These are phyloP conservation scores for Heliconius himera DNA, from an alignment of 1,140 invertebrate genomes.

Conservation along the genomic window DNA sequence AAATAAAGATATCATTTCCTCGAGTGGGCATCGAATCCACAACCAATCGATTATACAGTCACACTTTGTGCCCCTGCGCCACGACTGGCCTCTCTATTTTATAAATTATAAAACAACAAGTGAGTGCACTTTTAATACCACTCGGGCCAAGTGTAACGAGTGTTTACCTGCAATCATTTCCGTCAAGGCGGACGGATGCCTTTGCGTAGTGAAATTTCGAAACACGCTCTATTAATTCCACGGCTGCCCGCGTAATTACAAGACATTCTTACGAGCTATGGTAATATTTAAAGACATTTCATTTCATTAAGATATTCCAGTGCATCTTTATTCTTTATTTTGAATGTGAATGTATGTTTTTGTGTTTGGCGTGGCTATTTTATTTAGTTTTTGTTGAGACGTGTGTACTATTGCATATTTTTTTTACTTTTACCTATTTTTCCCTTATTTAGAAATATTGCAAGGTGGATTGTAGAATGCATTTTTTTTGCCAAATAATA, in stretches of 20 bases:
- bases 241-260: conserved; percentile 58
- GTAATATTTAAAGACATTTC: conserved; percentile 38
- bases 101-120: too few relatives aligned
- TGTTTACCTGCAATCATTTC: conserved; percentile 65
- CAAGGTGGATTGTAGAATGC: too few relatives aligned
- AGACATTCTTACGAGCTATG: conserved; percentile 41
- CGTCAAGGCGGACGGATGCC: conserved; percentile 59
- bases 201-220: conserved; percentile 61
- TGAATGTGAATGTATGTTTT: neutral
- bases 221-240: conserved; percentile 68
- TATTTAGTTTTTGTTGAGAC: too few relatives aligned
- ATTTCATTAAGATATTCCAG: conserved; percentile 25
- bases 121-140: conserved; percentile 33
- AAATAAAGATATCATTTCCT: too few relatives aligned
- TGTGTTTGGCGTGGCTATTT: neutral
- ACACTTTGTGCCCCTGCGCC: too few relatives aligned
- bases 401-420: too few relatives aligned
- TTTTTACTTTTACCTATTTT: too few relatives aligned
- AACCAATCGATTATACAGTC: too few relatives aligned
- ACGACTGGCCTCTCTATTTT: too few relatives aligned
- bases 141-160: conserved; percentile 44
- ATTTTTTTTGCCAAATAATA: too few relatives aligned
- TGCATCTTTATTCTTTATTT: neutral
- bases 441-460: too few relatives aligned
- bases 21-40: too few relatives aligned